Conservation (phyloP, 2,113 vertebrate species). For the Hiodon tergisus region DNA sequence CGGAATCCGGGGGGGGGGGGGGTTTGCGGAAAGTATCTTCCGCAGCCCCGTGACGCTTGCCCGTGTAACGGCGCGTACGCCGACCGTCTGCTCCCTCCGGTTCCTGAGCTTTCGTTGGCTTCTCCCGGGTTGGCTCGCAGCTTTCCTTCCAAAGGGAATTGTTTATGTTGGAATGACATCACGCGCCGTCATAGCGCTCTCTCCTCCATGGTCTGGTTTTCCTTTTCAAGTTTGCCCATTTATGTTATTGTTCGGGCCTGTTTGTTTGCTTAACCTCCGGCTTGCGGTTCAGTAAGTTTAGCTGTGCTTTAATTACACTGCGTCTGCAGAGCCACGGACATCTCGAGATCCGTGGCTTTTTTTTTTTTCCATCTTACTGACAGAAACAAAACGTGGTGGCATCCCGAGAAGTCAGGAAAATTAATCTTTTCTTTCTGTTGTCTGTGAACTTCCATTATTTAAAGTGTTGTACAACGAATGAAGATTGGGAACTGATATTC, state of each 20-base stretch:
- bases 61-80: too few species aligned
- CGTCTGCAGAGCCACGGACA: neutral
- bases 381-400: neutral
- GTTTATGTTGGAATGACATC: conserved; percentile 30
- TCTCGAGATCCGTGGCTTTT: neutral
- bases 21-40: too few species aligned
- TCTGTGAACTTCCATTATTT: neutral
- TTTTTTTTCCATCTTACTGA: neutral
- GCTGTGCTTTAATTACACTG: conserved; percentile 10
- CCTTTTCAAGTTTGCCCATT: neutral
- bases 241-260: neutral
- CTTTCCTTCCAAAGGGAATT: conserved; percentile 27
- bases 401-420: neutral
- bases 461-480: too few species aligned
- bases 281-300: conserved; percentile 3
- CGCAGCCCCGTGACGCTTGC: too few species aligned
- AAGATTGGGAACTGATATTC: too few species aligned
- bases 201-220: conserved; percentile 28
- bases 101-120: neutral
- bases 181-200: conserved; percentile 30
- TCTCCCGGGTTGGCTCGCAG: neutral
- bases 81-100: too few species aligned
- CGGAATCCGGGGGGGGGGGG: too few species aligned
- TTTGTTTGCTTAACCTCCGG: conserved; percentile 7
- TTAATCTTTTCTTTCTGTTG: neutral